Percentiles rank a stretch among this genome's conserved stretches.
These are phyloP conservation scores for Pemphigus obesinymphae DNA, from an alignment of 1,140 invertebrate genomes.

Conservation along the genomic window DNA sequence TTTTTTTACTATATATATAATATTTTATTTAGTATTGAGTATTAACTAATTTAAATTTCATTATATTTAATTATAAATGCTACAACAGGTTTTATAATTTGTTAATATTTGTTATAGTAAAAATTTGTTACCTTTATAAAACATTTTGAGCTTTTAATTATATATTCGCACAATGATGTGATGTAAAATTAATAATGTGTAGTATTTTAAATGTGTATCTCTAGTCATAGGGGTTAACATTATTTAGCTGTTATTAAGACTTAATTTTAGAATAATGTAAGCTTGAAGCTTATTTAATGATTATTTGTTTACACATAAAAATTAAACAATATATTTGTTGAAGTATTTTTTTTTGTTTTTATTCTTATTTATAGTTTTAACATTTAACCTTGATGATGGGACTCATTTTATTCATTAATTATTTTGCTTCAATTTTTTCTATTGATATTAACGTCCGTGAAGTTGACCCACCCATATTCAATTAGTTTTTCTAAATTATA, in stretches of 20 bases:
- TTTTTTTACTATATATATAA: too few species aligned
- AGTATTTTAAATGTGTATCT: not conserved
- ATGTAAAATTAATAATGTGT: not conserved
- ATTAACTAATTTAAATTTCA: not conserved
- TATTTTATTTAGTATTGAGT: not conserved
- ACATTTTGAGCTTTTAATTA: not conserved
- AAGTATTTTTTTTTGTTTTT: not conserved
- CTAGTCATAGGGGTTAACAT: not conserved
- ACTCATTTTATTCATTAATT: not conserved
- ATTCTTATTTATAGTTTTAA: not conserved
- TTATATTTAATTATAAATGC: too few species aligned
- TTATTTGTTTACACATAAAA: not conserved
- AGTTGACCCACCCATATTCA: too few species aligned
- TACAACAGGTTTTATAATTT: not conserved
- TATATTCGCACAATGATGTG: not conserved
- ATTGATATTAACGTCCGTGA: too few species aligned
- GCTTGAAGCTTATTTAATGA: not conserved
- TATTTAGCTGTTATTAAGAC: not conserved
- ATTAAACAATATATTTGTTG: slow-evolving; percentile 13
- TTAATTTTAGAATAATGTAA: slow-evolving; percentile 11
- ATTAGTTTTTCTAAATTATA: too few species aligned
- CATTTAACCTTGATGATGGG: not conserved
- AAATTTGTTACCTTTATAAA: slow-evolving; percentile 15
- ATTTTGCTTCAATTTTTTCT: not conserved
- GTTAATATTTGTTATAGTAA: not conserved